Conservation (phyloP, 2,113 vertebrate species). For the Nerophis ophidion region DNA sequence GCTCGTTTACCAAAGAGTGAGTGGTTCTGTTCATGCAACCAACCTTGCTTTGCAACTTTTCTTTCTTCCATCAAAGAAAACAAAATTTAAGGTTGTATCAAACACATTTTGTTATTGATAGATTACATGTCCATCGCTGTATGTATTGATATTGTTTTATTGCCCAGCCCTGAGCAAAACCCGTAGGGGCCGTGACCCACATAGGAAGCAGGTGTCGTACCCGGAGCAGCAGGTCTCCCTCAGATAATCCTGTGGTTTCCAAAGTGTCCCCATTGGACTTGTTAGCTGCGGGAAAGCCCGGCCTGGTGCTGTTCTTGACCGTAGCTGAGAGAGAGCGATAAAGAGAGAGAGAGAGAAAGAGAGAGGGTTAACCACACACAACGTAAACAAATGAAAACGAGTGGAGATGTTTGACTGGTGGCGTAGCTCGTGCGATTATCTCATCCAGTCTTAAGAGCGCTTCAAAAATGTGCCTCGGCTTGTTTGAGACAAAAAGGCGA, state of each 20-base stretch:
- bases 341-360: background rate
- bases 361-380: background rate
- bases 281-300: constrained; percentile 14
- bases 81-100: too few species aligned
- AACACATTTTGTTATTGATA: too few species aligned
- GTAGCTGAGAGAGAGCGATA: constrained; percentile 51
- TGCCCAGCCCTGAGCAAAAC: too few species aligned
- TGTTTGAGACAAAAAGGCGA: background rate
- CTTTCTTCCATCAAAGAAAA: too few species aligned
- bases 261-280: background rate
- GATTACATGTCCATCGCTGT: too few species aligned
- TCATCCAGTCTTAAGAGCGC: background rate
- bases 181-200: too few species aligned
- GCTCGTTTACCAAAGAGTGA: too few species aligned
- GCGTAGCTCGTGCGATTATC: background rate
- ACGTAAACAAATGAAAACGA: too few species aligned
- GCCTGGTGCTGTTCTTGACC: constrained; percentile 38
- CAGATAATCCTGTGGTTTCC: constrained; percentile 51
- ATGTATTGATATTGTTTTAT: too few species aligned
- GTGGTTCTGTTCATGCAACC: too few species aligned
- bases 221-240: constrained; percentile 78
- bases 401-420: background rate
- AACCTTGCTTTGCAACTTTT: too few species aligned
- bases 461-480: background rate
- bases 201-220: constrained; percentile 35